Evolutionary conservation across 2,888 invertebrate genomes (phyloP).

Genomic region (Dusona sp.): DNA sequence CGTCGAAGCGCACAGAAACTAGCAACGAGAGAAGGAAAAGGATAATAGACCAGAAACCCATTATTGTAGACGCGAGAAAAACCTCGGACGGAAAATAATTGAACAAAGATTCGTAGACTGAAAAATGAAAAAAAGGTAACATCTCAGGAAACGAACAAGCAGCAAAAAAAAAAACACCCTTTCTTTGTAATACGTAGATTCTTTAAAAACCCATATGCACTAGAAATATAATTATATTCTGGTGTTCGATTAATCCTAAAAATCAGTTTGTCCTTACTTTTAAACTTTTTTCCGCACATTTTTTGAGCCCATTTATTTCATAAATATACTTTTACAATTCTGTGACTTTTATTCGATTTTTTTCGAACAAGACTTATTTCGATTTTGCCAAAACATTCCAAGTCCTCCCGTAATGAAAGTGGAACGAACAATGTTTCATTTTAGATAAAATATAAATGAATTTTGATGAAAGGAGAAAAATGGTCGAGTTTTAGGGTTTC

Average conservation of each 20-base stretch:
- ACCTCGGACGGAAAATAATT: slow-evolving; percentile 30
- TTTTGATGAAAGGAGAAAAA: background rate
- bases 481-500: slow-evolving; percentile 16
- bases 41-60: slow-evolving; percentile 22
- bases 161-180: background rate
- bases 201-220: background rate
- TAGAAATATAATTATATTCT: background rate
- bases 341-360: background rate
- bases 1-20: slow-evolving; percentile 65
- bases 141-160: background rate
- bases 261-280: too few species aligned
- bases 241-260: background rate
- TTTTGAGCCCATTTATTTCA: too few species aligned
- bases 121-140: background rate
- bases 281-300: too few species aligned
- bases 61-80: slow-evolving; percentile 23
- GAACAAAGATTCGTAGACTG: slow-evolving; percentile 15
- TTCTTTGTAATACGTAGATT: background rate
- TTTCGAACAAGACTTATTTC: background rate
- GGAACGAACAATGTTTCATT: background rate
- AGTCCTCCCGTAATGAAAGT: background rate
- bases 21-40: slow-evolving; percentile 48
- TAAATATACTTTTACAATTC: background rate
- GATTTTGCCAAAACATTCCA: background rate
- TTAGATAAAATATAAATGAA: background rate